Percentiles rank a stretch among this genome's conserved stretches.
These are phyloP conservation scores for Pocillopora grandis DNA, from an alignment of 92 coral and sea anemone genomes.

Conservation along the genomic window DNA sequence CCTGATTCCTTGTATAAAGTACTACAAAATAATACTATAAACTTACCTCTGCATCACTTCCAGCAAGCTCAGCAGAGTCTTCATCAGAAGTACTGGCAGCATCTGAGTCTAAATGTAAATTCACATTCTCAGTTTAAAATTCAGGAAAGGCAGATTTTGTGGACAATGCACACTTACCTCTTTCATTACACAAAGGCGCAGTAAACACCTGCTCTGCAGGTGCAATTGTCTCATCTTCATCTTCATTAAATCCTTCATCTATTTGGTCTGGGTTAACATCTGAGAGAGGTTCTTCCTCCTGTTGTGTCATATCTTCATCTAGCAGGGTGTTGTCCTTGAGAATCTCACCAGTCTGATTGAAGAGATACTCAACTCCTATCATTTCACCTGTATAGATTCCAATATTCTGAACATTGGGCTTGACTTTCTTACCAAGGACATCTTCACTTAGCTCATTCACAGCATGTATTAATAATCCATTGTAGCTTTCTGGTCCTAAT, in stretches of 20 bases:
- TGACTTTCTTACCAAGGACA: too few relatives aligned
- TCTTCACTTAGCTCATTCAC: too few relatives aligned
- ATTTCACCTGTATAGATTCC: too few relatives aligned
- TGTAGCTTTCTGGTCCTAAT: too few relatives aligned
- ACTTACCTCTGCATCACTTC: slow-evolving; percentile 38
- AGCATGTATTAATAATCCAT: too few relatives aligned
- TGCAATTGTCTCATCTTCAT: slow-evolving; percentile 47
- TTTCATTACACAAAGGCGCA: slow-evolving; percentile 4
- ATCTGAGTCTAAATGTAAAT: slow-evolving; percentile 35
- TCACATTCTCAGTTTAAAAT: background rate
- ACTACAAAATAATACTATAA: background rate
- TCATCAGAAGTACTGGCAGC: slow-evolving; percentile 32
- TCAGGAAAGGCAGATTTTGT: background rate
- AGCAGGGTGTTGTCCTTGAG: slow-evolving; percentile 10
- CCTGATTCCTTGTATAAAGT: background rate
- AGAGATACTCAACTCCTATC: too few relatives aligned
- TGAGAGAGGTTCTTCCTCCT: slow-evolving; percentile 28
- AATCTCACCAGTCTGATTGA: background rate
- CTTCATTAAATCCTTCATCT: slow-evolving; percentile 59
- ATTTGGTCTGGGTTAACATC: slow-evolving; percentile 45
- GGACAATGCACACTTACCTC: background rate
- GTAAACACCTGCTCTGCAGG: slow-evolving; percentile 28
- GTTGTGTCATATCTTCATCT: slow-evolving; percentile 8
- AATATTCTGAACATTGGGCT: too few relatives aligned
- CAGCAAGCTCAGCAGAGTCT: slow-evolving; percentile 21